Evolutionary conservation across 92 coral and sea anemone genomes (phyloP).

Genomic region (Parazoanthus swiftii): DNA sequence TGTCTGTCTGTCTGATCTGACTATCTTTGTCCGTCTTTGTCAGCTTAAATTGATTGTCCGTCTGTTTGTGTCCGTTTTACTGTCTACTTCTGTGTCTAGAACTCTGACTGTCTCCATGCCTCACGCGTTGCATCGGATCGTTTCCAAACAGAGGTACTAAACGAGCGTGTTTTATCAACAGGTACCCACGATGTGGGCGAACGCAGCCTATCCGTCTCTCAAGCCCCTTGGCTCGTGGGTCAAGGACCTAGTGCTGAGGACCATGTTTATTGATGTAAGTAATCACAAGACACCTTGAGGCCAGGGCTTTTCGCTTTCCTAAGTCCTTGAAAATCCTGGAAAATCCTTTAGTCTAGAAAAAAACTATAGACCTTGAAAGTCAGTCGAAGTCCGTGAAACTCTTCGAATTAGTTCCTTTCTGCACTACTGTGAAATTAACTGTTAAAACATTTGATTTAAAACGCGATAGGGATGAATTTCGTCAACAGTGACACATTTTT

Average conservation of each 20-base stretch:
- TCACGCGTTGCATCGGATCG: not conserved
- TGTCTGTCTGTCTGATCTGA: not conserved
- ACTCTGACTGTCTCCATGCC: not conserved
- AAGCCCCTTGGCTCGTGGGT: conserved; percentile 99
- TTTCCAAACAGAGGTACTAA: not conserved
- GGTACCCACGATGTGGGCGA: conserved; percentile 99
- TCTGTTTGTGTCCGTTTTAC: too few species aligned
- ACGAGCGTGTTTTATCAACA: conserved; percentile 15
- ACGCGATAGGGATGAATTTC: too few species aligned
- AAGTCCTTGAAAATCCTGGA: not conserved
- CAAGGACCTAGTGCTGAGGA: conserved; percentile 89
- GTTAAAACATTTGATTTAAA: too few species aligned
- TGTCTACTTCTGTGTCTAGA: not conserved
- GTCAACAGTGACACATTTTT: too few species aligned
- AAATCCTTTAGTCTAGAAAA: too few species aligned
- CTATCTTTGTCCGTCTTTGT: not conserved
- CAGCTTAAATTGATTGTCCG: too few species aligned
- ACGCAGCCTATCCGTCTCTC: conserved; percentile 93
- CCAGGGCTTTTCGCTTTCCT: not conserved
- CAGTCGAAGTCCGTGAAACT: too few species aligned
- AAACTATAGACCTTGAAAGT: too few species aligned
- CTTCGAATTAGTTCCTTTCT: too few species aligned
- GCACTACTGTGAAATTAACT: too few species aligned
- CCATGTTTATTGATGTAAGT: conserved; percentile 92
- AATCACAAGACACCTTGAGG: not conserved